A percentile compares a stretch with the other conserved stretches of the same genome.
phyloP scores from a whole-genome alignment of 2,888 invertebrate genomes.

The Eupsilia transversa region DNA sequence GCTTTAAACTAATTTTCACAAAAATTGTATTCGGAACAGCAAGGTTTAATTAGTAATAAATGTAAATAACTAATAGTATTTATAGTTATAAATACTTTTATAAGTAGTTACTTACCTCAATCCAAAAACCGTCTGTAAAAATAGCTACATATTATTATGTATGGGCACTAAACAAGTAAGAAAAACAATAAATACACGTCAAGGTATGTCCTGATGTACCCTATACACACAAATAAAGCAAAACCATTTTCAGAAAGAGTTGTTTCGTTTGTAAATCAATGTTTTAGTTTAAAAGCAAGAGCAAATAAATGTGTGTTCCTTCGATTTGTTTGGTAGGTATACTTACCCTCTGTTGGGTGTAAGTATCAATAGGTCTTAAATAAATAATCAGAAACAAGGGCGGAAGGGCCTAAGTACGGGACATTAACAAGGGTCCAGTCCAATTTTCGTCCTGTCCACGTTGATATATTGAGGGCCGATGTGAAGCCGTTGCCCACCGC shows the following conservation, averaged over 20 bases:
- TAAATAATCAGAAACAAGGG: slow-evolving; percentile 88
- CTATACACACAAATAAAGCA: neutral
- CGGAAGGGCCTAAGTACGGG: slow-evolving; percentile 87
- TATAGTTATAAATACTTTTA: too few species aligned
- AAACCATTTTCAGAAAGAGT: neutral
- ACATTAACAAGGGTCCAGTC: slow-evolving; percentile 90
- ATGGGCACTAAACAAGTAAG: neutral
- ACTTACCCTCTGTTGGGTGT: slow-evolving; percentile 70
- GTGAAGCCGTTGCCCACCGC: slow-evolving; percentile 74
- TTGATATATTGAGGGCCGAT: slow-evolving; percentile 89
- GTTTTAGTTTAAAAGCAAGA: slow-evolving; percentile 45
- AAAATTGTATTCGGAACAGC: too few species aligned
- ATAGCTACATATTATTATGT: neutral
- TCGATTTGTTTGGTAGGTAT: slow-evolving; percentile 68
- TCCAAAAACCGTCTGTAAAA: too few species aligned
- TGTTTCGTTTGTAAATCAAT: slow-evolving; percentile 9
- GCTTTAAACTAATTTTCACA: too few species aligned
- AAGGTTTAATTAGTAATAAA: too few species aligned
- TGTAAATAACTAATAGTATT: too few species aligned
- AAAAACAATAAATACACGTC: neutral
- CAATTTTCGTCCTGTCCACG: slow-evolving; percentile 90
- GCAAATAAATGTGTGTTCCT: slow-evolving; percentile 42
- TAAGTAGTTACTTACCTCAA: too few species aligned
- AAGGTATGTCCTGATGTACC: neutral
- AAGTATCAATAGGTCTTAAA: slow-evolving; percentile 88